These are phyloP conservation scores for Mercenaria mercenaria DNA, from an alignment of 1,140 invertebrate genomes.

Conservation along the genomic window DNA sequence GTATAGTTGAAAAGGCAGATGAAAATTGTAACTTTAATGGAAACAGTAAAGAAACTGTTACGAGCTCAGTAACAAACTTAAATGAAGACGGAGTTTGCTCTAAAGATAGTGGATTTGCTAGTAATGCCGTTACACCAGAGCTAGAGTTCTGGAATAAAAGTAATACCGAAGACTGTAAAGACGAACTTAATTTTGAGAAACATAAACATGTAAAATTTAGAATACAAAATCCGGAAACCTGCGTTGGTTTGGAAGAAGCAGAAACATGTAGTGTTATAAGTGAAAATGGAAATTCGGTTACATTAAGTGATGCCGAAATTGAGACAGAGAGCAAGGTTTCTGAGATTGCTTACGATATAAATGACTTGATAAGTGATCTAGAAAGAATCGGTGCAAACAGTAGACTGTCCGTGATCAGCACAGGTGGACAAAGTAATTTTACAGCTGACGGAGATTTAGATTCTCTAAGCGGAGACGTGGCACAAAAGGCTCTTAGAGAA, in stretches of 20 bases:
- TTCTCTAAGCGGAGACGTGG: neutral
- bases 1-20: neutral
- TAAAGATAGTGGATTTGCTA: conserved; percentile 53
- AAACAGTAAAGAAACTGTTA: neutral
- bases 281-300: neutral
- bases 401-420: conserved; percentile 20
- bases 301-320: neutral
- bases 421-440: conserved; percentile 18
- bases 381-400: conserved; percentile 29
- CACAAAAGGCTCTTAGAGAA: neutral
- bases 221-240: neutral
- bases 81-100: neutral
- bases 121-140: conserved; percentile 35
- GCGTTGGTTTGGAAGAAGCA: too few relatives aligned
- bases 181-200: neutral
- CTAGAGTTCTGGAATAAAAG: neutral
- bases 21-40: neutral
- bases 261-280: neutral
- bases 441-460: neutral
- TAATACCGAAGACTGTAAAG: neutral
- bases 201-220: conserved; percentile 10
- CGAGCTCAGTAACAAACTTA: neutral
- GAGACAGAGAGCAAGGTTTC: neutral
- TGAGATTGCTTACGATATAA: neutral
- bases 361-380: conserved; percentile 13